A percentile compares a stretch with the other conserved stretches of the same genome.
These are phyloP conservation scores for Brotula barbata DNA, from an alignment of 2,797 vertebrate genomes.

Conservation along the genomic window DNA sequence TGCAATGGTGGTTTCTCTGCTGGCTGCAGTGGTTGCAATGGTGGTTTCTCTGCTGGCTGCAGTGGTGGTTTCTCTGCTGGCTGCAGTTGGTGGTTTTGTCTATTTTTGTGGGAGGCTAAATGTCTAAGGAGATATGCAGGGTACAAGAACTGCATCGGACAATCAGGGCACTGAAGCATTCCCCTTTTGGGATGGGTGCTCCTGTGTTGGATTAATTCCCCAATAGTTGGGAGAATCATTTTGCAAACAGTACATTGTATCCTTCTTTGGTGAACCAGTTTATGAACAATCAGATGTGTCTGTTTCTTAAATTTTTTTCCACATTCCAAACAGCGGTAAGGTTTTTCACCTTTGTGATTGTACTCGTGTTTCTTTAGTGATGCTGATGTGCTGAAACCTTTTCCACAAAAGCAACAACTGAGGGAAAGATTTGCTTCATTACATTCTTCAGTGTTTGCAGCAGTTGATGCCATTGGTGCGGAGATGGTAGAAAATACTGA, in stretches of 20 bases:
- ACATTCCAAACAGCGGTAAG: conserved; percentile 78
- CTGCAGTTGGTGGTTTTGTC: conserved; percentile 14
- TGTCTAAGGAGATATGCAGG: conserved; percentile 75
- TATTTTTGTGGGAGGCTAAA: conserved; percentile 63
- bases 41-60: no score
- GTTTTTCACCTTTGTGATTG: conserved; percentile 74
- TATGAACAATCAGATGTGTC: conserved; percentile 70
- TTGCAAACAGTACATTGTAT: conserved; percentile 81
- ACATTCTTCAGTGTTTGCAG: conserved; percentile 19
- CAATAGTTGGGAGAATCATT: conserved; percentile 74
- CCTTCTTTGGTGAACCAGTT: conserved; percentile 73
- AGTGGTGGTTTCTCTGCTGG: conserved; percentile 23
- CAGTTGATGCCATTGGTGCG: conserved; percentile 7
- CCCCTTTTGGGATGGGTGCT: conserved; percentile 72
- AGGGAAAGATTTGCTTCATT: conserved; percentile 17
- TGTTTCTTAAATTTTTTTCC: conserved; percentile 72
- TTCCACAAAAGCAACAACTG: conserved; percentile 77
- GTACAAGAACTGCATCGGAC: conserved; percentile 72
- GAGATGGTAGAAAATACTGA: conserved; percentile 33
- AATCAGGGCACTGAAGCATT: conserved; percentile 78
- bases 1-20: no score
- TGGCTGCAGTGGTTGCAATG: conserved; percentile 20
- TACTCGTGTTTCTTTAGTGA: conserved; percentile 68
- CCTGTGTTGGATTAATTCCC: conserved; percentile 78
- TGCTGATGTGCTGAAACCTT: conserved; percentile 46